Conservation (phyloP, 2,888 invertebrate species). For the Gastracanthus pulcherrimus region DNA sequence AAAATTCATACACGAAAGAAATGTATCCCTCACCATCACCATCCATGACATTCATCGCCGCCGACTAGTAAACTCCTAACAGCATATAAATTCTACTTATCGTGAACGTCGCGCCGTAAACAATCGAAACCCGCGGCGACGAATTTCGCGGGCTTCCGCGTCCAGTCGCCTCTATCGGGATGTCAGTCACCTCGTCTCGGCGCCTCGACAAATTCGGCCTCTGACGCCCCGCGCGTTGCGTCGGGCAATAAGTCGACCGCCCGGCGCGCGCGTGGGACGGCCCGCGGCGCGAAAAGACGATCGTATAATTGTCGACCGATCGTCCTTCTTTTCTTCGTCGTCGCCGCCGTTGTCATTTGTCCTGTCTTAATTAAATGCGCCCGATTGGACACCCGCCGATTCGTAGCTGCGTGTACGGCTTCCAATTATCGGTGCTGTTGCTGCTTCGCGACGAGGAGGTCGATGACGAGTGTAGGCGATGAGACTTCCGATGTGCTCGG, state of each 20-base stretch:
- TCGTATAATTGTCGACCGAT: constrained; percentile 16
- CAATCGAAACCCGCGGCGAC: not conserved
- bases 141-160: not conserved
- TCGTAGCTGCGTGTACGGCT: constrained; percentile 23
- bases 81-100: too few species aligned
- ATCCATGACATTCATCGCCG: too few species aligned
- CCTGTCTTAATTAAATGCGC: constrained; percentile 48
- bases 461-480: not conserved
- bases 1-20: too few species aligned
- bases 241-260: constrained; percentile 44
- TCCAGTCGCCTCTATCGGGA: not conserved
- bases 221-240: not conserved
- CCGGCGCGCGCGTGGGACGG: not conserved
- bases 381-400: constrained; percentile 50
- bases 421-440: constrained; percentile 22
- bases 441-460: not conserved
- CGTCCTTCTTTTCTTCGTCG: not conserved
- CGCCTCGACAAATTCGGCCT: not conserved
- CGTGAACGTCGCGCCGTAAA: too few species aligned
- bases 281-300: constrained; percentile 37
- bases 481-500: not conserved
- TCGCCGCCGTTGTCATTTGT: not conserved
- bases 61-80: too few species aligned
- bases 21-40: too few species aligned
- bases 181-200: not conserved